These are phyloP conservation scores for Pocota personata DNA, from an alignment of 2,888 invertebrate genomes.

Conservation along the genomic window DNA sequence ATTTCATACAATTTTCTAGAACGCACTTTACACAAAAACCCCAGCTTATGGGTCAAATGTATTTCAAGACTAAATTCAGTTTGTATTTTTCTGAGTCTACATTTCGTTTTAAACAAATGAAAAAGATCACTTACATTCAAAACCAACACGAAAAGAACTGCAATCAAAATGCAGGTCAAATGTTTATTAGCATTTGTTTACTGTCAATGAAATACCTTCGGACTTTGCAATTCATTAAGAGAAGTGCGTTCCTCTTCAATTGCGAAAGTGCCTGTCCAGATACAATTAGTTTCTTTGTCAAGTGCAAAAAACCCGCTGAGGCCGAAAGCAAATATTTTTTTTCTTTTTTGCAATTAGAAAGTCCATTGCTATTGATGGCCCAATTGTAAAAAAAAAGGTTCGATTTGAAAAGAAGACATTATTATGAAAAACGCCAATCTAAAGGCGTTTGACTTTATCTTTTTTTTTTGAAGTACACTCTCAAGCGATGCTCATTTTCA, in stretches of 20 bases:
- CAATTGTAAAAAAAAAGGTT: slow-evolving; percentile 1
- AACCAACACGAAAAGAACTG: not conserved
- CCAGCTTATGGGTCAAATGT: not conserved
- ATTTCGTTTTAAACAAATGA: not conserved
- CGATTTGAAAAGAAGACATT: not conserved
- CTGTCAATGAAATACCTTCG: slow-evolving; percentile 12
- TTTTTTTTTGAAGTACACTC: slow-evolving; percentile 40
- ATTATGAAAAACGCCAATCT: slow-evolving; percentile 9
- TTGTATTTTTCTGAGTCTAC: slow-evolving; percentile 1
- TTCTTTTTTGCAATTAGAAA: slow-evolving; percentile 39
- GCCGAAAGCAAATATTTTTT: not conserved
- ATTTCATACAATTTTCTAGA: not conserved
- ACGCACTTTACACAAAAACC: not conserved
- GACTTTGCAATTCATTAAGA: slow-evolving; percentile 5
- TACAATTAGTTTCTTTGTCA: slow-evolving; percentile 17
- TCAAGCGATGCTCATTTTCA: slow-evolving; percentile 17
- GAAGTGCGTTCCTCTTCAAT: not conserved
- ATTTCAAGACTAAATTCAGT: not conserved
- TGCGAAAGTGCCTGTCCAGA: slow-evolving; percentile 15
- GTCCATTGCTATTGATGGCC: slow-evolving; percentile 13
- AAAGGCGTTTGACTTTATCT: slow-evolving; percentile 44
- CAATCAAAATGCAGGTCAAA: slow-evolving; percentile 46
- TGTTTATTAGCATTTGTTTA: slow-evolving; percentile 18
- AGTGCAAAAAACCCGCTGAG: not conserved
- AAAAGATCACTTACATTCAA: not conserved